A percentile compares a stretch with the other conserved stretches of the same genome.
phyloP scores from a whole-genome alignment of 2,797 vertebrate species.

The Semotilus atromaculatus region DNA sequence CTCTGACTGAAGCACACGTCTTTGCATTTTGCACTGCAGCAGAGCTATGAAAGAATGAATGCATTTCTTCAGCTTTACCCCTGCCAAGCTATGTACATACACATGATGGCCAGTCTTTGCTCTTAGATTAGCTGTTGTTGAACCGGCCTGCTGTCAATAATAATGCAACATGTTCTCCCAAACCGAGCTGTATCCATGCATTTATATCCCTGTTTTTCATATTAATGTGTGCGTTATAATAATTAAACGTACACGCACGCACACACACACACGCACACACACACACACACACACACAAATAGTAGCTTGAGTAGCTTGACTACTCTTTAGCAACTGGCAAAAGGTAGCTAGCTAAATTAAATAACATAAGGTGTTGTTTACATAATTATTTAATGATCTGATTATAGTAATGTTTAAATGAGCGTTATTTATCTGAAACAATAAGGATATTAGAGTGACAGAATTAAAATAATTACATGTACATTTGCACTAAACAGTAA shows the following conservation, averaged over 20 bases:
- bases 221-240: constrained; percentile 4
- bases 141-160: constrained; percentile 55
- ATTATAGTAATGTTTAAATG: neutral
- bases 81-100: constrained; percentile 56
- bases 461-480: neutral
- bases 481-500: neutral
- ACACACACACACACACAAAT: no score
- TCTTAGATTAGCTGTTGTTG: constrained; percentile 58
- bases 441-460: no score
- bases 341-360: neutral
- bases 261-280: no score
- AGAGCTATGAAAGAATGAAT: constrained; percentile 69
- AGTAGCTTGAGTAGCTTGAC: no score
- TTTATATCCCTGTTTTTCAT: constrained; percentile 6
- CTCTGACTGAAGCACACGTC: constrained; percentile 57
- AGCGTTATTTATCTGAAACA: neutral
- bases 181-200: constrained; percentile 7
- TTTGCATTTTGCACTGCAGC: constrained; percentile 68
- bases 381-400: neutral
- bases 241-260: no score
- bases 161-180: constrained; percentile 47
- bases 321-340: no score
- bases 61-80: constrained; percentile 64
- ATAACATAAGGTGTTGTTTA: neutral
- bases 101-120: constrained; percentile 58